Conservation (phyloP, 2,797 vertebrate species). For the Tragelaphus eurycerus region DNA sequence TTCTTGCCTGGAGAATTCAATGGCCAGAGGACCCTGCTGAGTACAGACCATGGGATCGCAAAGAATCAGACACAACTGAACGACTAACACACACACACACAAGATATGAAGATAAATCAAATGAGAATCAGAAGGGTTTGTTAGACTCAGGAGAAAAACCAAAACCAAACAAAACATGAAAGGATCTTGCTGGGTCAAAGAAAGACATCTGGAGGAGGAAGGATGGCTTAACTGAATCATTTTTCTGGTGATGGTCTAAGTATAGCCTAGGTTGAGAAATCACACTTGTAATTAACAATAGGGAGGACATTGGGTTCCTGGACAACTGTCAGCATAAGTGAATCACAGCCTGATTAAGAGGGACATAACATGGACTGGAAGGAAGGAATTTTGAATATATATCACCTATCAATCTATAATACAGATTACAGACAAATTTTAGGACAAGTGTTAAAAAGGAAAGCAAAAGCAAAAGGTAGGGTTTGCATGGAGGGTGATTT, state of each 20-base stretch:
- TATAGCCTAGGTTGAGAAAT: not conserved
- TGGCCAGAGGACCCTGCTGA: not conserved
- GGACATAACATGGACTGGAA: not conserved
- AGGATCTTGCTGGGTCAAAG: not conserved
- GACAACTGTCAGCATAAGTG: not conserved
- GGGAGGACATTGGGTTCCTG: not conserved
- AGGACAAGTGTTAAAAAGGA: not conserved
- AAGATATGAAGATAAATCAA: not conserved
- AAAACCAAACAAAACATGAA: not conserved
- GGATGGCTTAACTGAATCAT: not conserved
- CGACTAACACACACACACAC: not conserved
- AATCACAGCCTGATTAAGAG: not conserved
- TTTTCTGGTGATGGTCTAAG: not conserved
- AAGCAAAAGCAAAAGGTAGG: not conserved
- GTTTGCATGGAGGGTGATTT: not conserved
- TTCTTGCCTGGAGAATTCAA: not conserved
- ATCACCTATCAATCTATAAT: not conserved
- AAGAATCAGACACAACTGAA: not conserved
- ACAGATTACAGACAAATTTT: not conserved
- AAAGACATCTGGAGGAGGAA: not conserved
- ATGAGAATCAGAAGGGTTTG: not conserved
- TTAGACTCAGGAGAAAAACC: not conserved
- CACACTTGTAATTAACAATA: not conserved
- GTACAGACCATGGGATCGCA: not conserved
- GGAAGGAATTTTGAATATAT: not conserved